Evolutionary conservation across 2,113 vertebrate genomes (phyloP).

Genomic region (Calidris pugnax): DNA sequence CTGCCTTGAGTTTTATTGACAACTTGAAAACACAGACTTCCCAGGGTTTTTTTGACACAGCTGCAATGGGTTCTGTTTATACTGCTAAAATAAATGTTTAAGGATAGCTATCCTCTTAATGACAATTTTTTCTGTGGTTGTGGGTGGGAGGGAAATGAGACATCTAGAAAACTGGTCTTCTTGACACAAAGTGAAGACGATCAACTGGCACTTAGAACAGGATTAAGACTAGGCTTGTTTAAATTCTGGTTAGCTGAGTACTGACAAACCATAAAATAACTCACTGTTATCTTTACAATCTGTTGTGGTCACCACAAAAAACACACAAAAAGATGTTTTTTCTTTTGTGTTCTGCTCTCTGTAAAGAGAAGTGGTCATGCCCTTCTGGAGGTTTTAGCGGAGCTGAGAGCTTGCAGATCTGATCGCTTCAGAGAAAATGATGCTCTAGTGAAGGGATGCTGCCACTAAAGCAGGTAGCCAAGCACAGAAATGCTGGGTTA

Average conservation of each 20-base stretch:
- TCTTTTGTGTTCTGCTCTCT: neutral
- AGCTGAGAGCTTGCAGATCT: neutral
- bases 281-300: neutral
- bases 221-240: neutral
- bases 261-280: neutral
- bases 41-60: neutral
- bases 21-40: neutral
- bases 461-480: neutral
- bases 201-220: neutral
- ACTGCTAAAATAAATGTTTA: conserved; percentile 61
- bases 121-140: neutral
- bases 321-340: neutral
- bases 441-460: neutral
- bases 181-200: neutral
- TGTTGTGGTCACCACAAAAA: neutral
- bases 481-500: neutral
- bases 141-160: conserved; percentile 40
- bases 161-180: neutral
- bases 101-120: neutral
- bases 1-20: neutral
- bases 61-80: conserved; percentile 46
- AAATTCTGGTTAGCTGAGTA: neutral
- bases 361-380: neutral
- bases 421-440: neutral
- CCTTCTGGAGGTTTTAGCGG: neutral